phyloP scores from a whole-genome alignment of 2,888 invertebrate genomes.

The Aleiodes alternator region DNA sequence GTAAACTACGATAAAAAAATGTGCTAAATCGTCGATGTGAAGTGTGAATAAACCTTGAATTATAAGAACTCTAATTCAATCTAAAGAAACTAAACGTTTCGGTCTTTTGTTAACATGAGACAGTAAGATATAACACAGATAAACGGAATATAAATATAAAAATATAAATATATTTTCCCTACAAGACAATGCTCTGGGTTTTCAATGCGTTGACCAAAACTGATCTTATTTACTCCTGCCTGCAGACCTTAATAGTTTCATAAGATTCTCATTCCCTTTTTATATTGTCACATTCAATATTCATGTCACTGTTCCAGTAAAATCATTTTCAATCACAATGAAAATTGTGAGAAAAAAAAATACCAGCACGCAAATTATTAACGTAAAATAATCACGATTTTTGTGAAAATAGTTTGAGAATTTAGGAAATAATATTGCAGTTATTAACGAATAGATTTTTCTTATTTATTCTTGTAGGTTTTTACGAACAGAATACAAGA shows the following conservation, averaged over 20 bases:
- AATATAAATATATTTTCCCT: neutral
- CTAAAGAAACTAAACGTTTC: constrained; percentile 17
- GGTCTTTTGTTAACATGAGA: constrained; percentile 15
- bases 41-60: too few relatives aligned
- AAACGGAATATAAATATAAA: neutral
- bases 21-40: too few relatives aligned
- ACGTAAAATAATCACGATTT: neutral
- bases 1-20: neutral
- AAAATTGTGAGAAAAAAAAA: neutral
- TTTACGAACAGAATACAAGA: constrained; percentile 72
- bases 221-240: constrained; percentile 53
- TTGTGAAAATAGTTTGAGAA: neutral
- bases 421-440: neutral
- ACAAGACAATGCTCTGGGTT: constrained; percentile 28
- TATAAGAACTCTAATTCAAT: neutral
- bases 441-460: constrained; percentile 27
- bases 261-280: constrained; percentile 31
- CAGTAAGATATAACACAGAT: neutral
- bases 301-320: constrained; percentile 42
- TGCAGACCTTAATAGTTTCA: constrained; percentile 39
- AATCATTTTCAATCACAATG: neutral
- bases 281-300: constrained; percentile 9
- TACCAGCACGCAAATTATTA: constrained; percentile 10
- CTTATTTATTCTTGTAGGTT: constrained; percentile 65
- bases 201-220: constrained; percentile 30